These are phyloP conservation scores for Zophobas atratus DNA, from an alignment of 1,140 invertebrate species.

Conservation along the genomic window DNA sequence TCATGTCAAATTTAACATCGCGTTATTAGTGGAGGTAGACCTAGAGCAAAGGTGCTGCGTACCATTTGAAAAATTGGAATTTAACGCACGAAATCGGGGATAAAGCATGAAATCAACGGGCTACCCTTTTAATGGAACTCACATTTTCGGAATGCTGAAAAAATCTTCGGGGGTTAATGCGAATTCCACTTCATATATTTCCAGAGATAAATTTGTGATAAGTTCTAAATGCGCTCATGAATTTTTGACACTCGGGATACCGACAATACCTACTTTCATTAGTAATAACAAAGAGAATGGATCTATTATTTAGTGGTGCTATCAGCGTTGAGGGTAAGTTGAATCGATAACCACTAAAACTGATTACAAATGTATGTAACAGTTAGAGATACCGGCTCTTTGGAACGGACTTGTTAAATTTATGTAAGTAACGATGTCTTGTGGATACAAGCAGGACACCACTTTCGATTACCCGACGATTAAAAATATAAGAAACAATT, in stretches of 20 bases:
- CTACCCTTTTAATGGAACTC: slow-evolving; percentile 14
- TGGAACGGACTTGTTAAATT: slow-evolving; percentile 18
- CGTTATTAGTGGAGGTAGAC: neutral
- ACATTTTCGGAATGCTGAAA: neutral
- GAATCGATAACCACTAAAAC: slow-evolving; percentile 21
- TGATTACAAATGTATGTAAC: slow-evolving; percentile 35
- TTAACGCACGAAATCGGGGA: slow-evolving; percentile 17
- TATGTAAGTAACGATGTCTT: too few relatives aligned
- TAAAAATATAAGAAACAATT: too few relatives aligned
- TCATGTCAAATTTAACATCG: slow-evolving; percentile 31
- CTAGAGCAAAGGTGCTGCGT: slow-evolving; percentile 1
- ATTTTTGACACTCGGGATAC: slow-evolving; percentile 3
- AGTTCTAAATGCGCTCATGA: slow-evolving; percentile 3
- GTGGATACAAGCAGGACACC: too few relatives aligned
- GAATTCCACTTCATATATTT: slow-evolving; percentile 2
- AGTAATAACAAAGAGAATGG: slow-evolving; percentile 13
- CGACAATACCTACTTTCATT: slow-evolving; percentile 13
- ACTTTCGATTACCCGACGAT: too few relatives aligned
- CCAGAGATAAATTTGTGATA: neutral
- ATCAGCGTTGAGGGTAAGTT: slow-evolving; percentile 20
- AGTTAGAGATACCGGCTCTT: neutral
- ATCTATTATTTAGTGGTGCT: slow-evolving; percentile 14
- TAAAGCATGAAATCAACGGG: slow-evolving; percentile 25
- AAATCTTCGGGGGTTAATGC: neutral
- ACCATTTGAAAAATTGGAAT: slow-evolving; percentile 16